Base-by-base conservation (phyloP, 2,888 invertebrate genomes). In the Trichogramma dendrolimi region DNA sequence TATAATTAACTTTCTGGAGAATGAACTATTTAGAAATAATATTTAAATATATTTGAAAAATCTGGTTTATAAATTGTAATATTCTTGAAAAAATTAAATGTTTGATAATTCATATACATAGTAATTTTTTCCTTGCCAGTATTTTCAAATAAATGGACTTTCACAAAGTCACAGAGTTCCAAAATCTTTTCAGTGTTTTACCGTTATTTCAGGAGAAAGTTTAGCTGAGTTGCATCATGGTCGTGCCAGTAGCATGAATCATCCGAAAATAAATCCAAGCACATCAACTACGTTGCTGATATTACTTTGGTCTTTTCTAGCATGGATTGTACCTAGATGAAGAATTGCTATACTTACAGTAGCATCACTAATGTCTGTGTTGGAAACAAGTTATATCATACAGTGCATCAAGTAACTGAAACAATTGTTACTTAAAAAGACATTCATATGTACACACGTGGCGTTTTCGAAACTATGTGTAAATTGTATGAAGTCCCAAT, bases 221-320 rank as follows among this genome's bases (percentile, higher is more conserved):
- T 83, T 85, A 79, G 84, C 85, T 55, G 85, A 85, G 75, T 73
- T 85, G 69, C 84, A 85, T 76, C 84, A 83, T 68, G 82, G 81
- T 47, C 71, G 73, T 56, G 78, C 72, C 7, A 71, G 69, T 47
- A 66, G 63, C 50, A 44, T 56, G 51, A 61, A 56, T 10, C 65
- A 65, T 7, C 67, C 80, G 76, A 61, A 70, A 67, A 48, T 73
- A 55, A 56, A 67, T 52, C 63, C 67, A 60, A 52, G 64, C 51
- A 61, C 61, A 44, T 42, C 39, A 40, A n/a, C 43, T 39, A 40
- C 56, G 50, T 48, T 64, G 58, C 62, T 69, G 60, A 63, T 73
- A 38, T 66, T 73, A 27, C 67, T 73, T 7, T 67, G 75, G 63
- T 71, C 70, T 48, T 66, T 70, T 49, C 63, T 75, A 51, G 67